Percentiles rank a stretch among this genome's conserved stretches.
Conservation (phyloP, 2,888 invertebrate species). For the Apoderus coryli region DNA sequence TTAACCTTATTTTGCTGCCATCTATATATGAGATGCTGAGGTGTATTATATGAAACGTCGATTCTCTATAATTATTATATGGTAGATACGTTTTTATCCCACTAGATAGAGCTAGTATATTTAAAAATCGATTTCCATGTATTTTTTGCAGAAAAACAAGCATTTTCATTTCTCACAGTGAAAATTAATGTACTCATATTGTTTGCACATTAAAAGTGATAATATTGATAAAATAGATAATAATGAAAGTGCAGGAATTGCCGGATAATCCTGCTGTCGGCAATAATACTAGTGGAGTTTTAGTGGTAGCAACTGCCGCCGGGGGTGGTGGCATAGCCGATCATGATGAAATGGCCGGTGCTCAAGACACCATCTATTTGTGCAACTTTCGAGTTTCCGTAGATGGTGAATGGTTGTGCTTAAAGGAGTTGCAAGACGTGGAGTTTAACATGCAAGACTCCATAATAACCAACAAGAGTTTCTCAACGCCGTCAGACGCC, state of each 20-base stretch:
- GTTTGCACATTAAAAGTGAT: too few species aligned
- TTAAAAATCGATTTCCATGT: too few species aligned
- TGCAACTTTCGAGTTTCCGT: constrained; percentile 96
- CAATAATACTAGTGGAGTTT: too few species aligned
- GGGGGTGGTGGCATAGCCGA: constrained; percentile 27
- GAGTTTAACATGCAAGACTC: constrained; percentile 62
- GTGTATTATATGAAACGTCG: too few species aligned
- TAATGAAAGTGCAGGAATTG: constrained; percentile 32
- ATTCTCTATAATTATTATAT: too few species aligned
- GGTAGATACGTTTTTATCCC: too few species aligned
- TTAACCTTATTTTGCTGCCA: too few species aligned
- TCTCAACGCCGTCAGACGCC: constrained; percentile 49
- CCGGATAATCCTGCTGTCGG: constrained; percentile 22
- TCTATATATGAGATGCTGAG: too few species aligned
- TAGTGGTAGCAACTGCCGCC: too few species aligned
- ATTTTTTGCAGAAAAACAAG: too few species aligned
- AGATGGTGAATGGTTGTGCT: constrained; percentile 92
- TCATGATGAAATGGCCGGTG: constrained; percentile 63
- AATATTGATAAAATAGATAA: constrained; percentile 1
- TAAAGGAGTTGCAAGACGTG: constrained; percentile 87
- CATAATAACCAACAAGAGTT: constrained; percentile 43
- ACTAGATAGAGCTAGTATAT: too few species aligned
- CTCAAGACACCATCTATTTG: constrained; percentile 91
- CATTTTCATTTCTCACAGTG: constrained; percentile 15
- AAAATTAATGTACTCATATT: too few species aligned